Base-by-base conservation (phyloP, 2,888 invertebrate species). In the Steinernema carpocapsae region DNA sequence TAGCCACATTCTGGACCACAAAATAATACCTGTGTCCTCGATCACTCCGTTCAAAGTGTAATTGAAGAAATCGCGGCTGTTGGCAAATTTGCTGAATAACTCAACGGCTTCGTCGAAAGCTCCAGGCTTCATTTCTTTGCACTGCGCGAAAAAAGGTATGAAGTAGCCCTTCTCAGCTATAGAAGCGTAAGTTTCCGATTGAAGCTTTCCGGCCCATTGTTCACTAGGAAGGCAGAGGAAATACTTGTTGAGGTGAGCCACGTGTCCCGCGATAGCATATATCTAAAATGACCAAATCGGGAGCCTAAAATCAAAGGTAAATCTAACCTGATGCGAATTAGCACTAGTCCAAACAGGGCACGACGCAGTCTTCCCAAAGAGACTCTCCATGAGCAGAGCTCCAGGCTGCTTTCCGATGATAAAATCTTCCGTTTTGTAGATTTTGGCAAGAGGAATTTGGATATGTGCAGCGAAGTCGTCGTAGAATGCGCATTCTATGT, bases 321-420 rank as follows among this genome's bases (percentile, higher is more conserved):
- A 12, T 43, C 14, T 7, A 12, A 24, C 22, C 26, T 56, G 56
- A 24, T 10, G 26, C 26, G 22, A 3, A 24, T 22, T 26, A 26
- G 7, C 56, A 19, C 12, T 51, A 26, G 32, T 24, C 51, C 51
- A 72, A 24, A 48, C 37, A 1, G 10, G 37, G 4, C 29, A 3
- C 19, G 10, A 7, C 6, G 6, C 56, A 19, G 52, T 48, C 1
- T 32, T 37, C 1, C 32, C 32, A 24, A 56, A 14, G 12, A 72
- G 56, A 24, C 56, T 56, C 46, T 72, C 72, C 72, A 72, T 72
- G 1, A 52, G 72, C 0, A 72, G 3, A 10, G 37, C 72, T 19
- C 72, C 72, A 7, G 29, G 32, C 0, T 4, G 0, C 10, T 37
- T 19, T 45, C 45, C 45, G 0, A 70, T 2, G 37, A n/a, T 37